Evolutionary conservation across 1,140 invertebrate genomes (phyloP), one percentile per base, ranked within the genome.

Genomic region (Cydia pomonella): DNA sequence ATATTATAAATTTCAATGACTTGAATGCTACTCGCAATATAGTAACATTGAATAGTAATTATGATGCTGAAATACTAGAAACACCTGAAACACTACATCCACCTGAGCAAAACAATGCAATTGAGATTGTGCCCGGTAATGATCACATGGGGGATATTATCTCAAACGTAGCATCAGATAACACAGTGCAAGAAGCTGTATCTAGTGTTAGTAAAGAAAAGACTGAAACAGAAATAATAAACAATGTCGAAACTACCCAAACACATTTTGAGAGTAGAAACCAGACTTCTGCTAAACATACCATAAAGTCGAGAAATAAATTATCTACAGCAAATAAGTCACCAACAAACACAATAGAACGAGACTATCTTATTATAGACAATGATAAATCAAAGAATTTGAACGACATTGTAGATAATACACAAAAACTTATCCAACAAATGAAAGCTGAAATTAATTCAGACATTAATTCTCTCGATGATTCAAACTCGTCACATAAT

Each of bases 391-490:
- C 88, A 44, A 94, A 92, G 75, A 94, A 94, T 80, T 86, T 94
- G 2, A 94, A 88, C 72, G 93, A 94, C 76, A 91, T 95, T 38
- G 94, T 95, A 3, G 93, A 94, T 73, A 94, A 94, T 66, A 95
- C 94, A 10, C 94, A 95, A 82, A 92, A 92, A 44, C 77, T 95
- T 74, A 94, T 95, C 64, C 94, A 95, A 75, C 94, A 94, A 90
- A 95, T 95, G 94, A 94, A 93, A 83, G 94, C 94, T 76, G 94
- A 95, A 91, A 94, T 95, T 75, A 94, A 94, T 80, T 93, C 94
- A 73, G 94, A 95, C 84, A 94, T 94, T 71, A 94, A 94, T 77
- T 94, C 94, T 76, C 86, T 89, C 73, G 91, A 92, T 73, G 92
- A 92, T 77, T 89, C 92, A 79, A 87, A 88, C 62, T 82, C 85